Base-by-base conservation (phyloP, 1,140 invertebrate genomes). In the Macrocentrus cingulum region DNA sequence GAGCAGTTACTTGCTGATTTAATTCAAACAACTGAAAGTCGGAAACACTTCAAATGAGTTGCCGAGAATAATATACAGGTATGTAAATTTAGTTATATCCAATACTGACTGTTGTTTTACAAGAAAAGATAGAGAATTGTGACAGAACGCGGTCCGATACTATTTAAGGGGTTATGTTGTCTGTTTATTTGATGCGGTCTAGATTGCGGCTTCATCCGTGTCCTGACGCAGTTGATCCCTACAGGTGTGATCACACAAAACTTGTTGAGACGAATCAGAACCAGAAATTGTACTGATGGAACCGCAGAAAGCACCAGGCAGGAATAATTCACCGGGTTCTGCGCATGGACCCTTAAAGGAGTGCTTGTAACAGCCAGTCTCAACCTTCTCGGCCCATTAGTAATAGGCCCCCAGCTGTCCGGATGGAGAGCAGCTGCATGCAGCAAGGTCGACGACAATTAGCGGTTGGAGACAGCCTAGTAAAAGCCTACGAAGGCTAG, bases 331-430 rank as follows among this genome's bases (percentile, higher is more conserved):
- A 0, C 91, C 90, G 1, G 79, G 80, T 67, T 87, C 84, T 25
- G 83, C 83, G 67, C 91, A 92, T 2, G 90, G 90, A 1, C 90
- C 91, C 61, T 82, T 83, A 0, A 87, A 87, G 65, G 87, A 91
- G 68, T 90, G 88, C 63, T 91, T 86, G 63, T 90, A 87, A 66
- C 91, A 92, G 2, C 85, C 83, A 5, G 82, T 82, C 22, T 29
- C 25, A 9, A 83, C 82, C 3, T 66, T 69, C 0, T 76, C 66
- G 2, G 69, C 62, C 77, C 83, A 85, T n/a, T n/a, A n/a, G 25
- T 76, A 79, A 58, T 82, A 84, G 7, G 73, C 65, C 11, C 69
- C 66, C 22, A 85, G 60, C 59, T 81, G 81, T 1, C 77, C 79
- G 5, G 65, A 57, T 0, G 70, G 59, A 1, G 80, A 77, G 52